Evolutionary conservation across 2,888 invertebrate species (phyloP).

Genomic region (Agrochola circellaris): DNA sequence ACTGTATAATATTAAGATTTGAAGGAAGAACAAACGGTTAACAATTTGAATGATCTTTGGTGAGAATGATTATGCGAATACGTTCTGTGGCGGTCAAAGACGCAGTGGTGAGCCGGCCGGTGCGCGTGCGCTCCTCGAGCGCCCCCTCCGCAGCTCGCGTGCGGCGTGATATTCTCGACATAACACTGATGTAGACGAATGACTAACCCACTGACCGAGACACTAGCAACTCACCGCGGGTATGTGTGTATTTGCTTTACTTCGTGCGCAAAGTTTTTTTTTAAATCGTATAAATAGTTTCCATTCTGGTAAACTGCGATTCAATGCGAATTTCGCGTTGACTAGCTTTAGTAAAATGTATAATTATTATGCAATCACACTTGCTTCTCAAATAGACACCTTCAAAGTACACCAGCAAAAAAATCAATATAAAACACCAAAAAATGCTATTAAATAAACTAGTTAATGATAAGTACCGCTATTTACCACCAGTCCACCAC

Average conservation of each 20-base stretch:
- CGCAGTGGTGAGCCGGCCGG: too few species aligned
- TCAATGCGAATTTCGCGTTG: neutral
- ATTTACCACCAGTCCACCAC: neutral
- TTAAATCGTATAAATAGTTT: neutral
- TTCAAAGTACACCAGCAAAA: constrained; percentile 13
- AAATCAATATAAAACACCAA: constrained; percentile 13
- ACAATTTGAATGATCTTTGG: too few species aligned
- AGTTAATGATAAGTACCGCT: constrained; percentile 11
- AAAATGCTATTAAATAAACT: neutral
- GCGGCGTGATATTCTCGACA: too few species aligned
- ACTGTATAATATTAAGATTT: too few species aligned
- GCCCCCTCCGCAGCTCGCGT: too few species aligned
- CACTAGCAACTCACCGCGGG: neutral
- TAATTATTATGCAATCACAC: neutral
- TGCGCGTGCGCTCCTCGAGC: too few species aligned
- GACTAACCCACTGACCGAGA: neutral
- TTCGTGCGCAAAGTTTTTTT: neutral
- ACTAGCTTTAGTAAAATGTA: neutral
- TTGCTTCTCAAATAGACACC: neutral
- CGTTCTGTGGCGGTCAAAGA: too few species aligned
- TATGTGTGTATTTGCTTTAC: neutral
- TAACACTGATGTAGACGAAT: too few species aligned
- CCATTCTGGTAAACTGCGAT: neutral
- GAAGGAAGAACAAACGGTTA: too few species aligned
- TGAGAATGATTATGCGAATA: too few species aligned